A percentile compares a stretch with the other conserved stretches of the same genome.
phyloP scores from a whole-genome alignment of 1,140 invertebrate genomes.

The Drosophila aff. region DNA sequence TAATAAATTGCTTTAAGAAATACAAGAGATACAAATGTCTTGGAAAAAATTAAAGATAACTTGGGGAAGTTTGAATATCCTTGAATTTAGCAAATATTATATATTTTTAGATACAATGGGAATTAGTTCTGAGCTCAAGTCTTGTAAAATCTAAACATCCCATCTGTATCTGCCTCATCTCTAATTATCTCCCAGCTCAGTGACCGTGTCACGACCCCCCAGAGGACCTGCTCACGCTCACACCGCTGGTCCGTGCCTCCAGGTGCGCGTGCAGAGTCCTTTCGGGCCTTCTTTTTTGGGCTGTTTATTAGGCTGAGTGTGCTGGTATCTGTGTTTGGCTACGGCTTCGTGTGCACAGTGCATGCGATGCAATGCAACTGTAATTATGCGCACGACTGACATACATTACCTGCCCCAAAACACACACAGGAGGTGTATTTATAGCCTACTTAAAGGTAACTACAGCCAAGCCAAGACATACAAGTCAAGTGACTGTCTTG shows the following conservation, averaged over 20 bases:
- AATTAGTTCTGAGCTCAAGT: too few relatives aligned
- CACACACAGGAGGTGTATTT: constrained; percentile 50
- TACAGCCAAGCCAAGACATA: constrained; percentile 10
- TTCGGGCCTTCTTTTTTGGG: constrained; percentile 22
- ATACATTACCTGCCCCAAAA: constrained; percentile 52
- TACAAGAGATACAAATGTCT: too few relatives aligned
- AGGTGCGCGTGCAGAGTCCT: constrained; percentile 3
- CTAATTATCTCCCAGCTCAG: too few relatives aligned
- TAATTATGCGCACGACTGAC: constrained; percentile 78
- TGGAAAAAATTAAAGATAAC: too few relatives aligned
- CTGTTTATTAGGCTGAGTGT: constrained; percentile 13
- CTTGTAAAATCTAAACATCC: too few relatives aligned
- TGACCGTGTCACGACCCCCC: background rate
- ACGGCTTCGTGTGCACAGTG: constrained; percentile 19
- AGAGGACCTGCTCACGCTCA: background rate
- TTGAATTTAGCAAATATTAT: too few relatives aligned
- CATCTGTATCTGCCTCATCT: too few relatives aligned
- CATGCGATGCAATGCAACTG: constrained; percentile 72
- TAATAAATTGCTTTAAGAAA: too few relatives aligned
- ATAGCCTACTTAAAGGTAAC: constrained; percentile 70
- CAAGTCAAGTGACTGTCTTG: constrained; percentile 35
- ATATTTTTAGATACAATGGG: too few relatives aligned
- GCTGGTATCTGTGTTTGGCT: constrained; percentile 34
- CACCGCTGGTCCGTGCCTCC: background rate
- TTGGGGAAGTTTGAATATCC: too few relatives aligned